Conservation (phyloP, 2,113 vertebrate genomes). For the Phaethon lepturus region DNA sequence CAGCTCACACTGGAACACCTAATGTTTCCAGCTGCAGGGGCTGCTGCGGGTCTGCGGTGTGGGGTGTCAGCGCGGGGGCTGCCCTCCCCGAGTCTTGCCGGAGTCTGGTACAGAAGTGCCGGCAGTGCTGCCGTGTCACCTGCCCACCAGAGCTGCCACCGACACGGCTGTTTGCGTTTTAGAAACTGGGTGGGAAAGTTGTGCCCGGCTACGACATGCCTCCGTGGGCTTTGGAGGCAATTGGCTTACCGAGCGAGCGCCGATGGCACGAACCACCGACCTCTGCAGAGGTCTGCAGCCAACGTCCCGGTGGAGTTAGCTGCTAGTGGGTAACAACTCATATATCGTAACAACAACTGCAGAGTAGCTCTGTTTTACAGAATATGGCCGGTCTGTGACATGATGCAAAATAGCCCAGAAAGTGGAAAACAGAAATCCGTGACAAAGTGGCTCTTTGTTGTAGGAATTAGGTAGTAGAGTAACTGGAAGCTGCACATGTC, state of each 20-base stretch:
- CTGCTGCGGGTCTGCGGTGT: not conserved
- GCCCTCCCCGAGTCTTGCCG: not conserved
- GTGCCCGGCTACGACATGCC: rapidly evolving
- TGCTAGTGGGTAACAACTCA: not conserved
- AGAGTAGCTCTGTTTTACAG: not conserved
- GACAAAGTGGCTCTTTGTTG: not conserved
- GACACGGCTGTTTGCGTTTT: not conserved
- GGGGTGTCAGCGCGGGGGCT: not conserved
- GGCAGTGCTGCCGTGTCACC: rapidly evolving
- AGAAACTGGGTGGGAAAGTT: not conserved
- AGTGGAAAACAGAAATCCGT: not conserved
- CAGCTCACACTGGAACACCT: not conserved
- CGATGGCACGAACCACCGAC: rapidly evolving
- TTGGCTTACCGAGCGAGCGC: rapidly evolving
- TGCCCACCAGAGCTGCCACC: not conserved
- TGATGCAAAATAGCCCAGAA: not conserved
- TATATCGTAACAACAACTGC: rapidly evolving
- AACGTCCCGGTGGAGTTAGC: not conserved
- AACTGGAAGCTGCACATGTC: not conserved
- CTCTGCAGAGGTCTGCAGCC: not conserved
- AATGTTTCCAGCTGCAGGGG: not conserved
- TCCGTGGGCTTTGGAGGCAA: not conserved
- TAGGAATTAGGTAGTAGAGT: not conserved
- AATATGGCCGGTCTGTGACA: not conserved
- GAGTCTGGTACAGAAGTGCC: not conserved